Percentiles rank a stretch among this genome's conserved stretches.
Conservation (phyloP, 2,888 invertebrate genomes). For the Microctonus hyperodae region DNA sequence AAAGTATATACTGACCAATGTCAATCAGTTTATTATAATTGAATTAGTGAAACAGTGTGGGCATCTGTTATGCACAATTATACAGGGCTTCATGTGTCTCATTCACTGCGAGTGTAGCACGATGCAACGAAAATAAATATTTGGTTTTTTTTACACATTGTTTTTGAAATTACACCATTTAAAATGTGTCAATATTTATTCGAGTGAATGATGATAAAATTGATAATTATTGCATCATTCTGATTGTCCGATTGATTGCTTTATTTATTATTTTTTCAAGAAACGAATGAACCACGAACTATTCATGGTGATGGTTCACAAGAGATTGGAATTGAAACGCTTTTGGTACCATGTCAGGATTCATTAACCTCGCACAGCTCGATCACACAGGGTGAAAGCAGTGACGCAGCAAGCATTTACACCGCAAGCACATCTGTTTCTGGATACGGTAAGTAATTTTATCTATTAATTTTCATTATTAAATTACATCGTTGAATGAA, state of each 20-base stretch:
- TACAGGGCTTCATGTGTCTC: conserved; percentile 36
- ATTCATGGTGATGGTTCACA: conserved; percentile 52
- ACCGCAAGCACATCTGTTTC: conserved; percentile 60
- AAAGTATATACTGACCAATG: conserved; percentile 28
- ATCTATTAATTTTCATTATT: neutral
- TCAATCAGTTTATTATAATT: conserved; percentile 35
- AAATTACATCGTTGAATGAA: neutral
- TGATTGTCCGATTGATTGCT: neutral
- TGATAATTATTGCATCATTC: neutral
- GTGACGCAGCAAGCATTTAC: conserved; percentile 58
- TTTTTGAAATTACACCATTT: neutral
- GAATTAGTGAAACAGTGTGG: conserved; percentile 37
- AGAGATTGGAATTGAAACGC: conserved; percentile 50
- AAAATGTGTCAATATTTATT: neutral
- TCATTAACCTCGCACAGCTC: conserved; percentile 51
- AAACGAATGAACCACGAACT: conserved; percentile 49
- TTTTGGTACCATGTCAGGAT: conserved; percentile 52
- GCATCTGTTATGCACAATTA: conserved; percentile 40
- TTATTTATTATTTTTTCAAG: conserved; percentile 4
- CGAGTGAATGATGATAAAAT: conserved; percentile 28
- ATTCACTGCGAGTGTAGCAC: neutral
- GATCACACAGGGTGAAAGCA: conserved; percentile 53
- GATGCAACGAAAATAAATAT: neutral
- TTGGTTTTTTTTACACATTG: too few relatives aligned
- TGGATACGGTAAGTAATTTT: conserved; percentile 55